Percentiles rank a stretch among this genome's conserved stretches.
Evolutionary conservation across 2,888 invertebrate genomes (phyloP).

Genomic region (Steinernema scapterisci): DNA sequence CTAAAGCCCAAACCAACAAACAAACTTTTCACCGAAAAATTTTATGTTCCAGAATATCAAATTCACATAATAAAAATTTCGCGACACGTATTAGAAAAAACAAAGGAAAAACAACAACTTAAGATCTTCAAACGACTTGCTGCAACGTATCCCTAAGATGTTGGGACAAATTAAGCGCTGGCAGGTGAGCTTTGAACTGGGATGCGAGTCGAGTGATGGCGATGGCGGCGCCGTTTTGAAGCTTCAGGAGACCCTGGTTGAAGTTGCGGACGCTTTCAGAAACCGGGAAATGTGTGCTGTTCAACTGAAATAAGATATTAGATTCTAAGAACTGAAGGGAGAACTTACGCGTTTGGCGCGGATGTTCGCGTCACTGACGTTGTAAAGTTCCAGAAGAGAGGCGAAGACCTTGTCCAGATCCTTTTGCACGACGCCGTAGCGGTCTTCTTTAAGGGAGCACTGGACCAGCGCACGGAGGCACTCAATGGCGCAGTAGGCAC

Average conservation of each 20-base stretch:
- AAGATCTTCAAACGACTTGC: no score
- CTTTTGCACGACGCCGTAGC: slow-evolving; percentile 53
- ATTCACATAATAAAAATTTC: no score
- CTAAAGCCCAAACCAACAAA: no score
- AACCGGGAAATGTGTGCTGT: background rate
- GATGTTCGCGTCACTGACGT: background rate
- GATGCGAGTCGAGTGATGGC: background rate
- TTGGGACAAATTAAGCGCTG: no score
- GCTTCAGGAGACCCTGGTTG: background rate
- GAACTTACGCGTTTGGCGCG: slow-evolving; percentile 9
- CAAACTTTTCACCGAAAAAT: no score
- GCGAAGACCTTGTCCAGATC: slow-evolving; percentile 35
- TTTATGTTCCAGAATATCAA: no score
- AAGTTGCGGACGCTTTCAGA: background rate
- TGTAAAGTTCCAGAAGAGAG: background rate
- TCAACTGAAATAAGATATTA: background rate
- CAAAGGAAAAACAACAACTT: no score
- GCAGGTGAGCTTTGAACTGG: background rate
- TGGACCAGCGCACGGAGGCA: slow-evolving; percentile 41
- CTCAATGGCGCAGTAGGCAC: background rate
- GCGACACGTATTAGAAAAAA: no score
- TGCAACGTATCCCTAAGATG: no score
- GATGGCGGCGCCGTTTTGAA: background rate
- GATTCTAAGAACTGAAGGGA: background rate
- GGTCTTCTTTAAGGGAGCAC: slow-evolving; percentile 48